These are phyloP conservation scores for Numida meleagris DNA, from an alignment of 2,113 vertebrate genomes.

Conservation along the genomic window DNA sequence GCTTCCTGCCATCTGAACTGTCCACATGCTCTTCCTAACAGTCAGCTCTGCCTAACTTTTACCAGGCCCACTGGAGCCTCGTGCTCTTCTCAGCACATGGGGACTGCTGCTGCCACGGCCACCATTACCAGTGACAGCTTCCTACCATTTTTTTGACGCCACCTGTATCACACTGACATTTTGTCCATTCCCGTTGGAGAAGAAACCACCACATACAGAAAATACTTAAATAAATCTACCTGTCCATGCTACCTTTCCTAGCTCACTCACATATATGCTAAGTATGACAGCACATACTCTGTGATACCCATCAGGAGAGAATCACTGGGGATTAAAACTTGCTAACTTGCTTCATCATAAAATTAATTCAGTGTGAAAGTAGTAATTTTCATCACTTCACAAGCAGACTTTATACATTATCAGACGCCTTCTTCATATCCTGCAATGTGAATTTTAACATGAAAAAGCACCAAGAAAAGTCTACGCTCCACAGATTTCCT, in stretches of 20 bases:
- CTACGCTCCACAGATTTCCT: neutral
- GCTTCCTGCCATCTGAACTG: neutral
- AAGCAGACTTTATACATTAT: rapidly evolving
- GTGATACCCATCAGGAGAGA: neutral
- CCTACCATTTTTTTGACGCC: neutral
- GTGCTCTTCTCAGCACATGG: neutral
- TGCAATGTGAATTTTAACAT: neutral
- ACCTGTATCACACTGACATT: neutral
- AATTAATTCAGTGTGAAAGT: neutral
- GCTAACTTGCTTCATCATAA: neutral
- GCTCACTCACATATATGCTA: neutral
- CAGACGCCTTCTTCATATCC: neutral
- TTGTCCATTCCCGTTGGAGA: neutral
- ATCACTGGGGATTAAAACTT: neutral
- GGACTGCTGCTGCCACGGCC: neutral
- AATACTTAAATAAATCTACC: neutral
- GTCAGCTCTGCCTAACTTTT: neutral
- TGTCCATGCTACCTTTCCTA: neutral
- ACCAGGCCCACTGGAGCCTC: no score
- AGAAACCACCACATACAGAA: neutral
- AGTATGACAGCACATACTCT: neutral
- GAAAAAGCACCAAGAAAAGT: neutral
- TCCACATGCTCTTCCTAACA: neutral
- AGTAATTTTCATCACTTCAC: neutral
- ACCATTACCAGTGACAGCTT: neutral